Evolutionary conservation across 2,888 invertebrate genomes (phyloP), one percentile per base, ranked within the genome.

Genomic region (Dione juno): DNA sequence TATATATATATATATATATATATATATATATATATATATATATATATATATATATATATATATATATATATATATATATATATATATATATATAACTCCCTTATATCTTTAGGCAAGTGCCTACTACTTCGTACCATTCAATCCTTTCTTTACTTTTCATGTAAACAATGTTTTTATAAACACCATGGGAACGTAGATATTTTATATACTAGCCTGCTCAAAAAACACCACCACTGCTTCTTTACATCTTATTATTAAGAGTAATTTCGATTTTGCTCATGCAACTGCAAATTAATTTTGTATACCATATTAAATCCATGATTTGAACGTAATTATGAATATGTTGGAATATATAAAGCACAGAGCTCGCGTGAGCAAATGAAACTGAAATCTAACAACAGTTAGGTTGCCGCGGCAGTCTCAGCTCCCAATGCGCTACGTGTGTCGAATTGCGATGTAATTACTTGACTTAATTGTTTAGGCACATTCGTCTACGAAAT

Each of bases 381-480:
- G 50, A 66, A 67, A 74, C 43, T 54, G 67, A 70, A 72, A 70
- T 68, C 35, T 64, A 63, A 68, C 70, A 72, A 68, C 69, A 66
- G 69, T 70, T 65, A 8, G 14, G 67, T 57, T 53, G 69, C 50
- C 57, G 63, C 69, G 69, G 69, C 63, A 52, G 64, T 67, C 65
- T 59, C 65, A 28, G 65, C 70, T 64, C 64, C 64, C 50, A 59
- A 64, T 58, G 58, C 67, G 43, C 61, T 72, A 73, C 68, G 73
- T 73, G 74, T 71, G 71, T 67, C 72, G 72, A 75, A 78, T 76
- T 70, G 71, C 75, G 66, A 73, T 43, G 75, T 72, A 77, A 79
- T 76, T 75, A 75, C 76, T 72, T 68, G 63, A 57, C 43, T 63
- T 74, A 75, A 77, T 78, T 76, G 76, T 70, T 74, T 28, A 48